Conservation (phyloP, 92 coral and sea anemone genomes). For the Porites evermanni region DNA sequence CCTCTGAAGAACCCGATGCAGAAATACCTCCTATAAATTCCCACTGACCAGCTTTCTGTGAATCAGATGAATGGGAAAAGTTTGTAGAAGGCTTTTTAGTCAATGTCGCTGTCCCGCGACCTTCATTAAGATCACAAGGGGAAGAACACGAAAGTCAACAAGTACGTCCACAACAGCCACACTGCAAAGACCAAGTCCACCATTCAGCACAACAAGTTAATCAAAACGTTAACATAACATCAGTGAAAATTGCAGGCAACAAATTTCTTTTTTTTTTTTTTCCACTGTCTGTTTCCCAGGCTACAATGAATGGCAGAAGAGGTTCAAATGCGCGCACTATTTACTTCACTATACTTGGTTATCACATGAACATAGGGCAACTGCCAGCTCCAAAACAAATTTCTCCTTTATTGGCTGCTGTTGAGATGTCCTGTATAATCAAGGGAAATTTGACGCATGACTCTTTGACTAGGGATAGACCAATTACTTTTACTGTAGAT, state of each 20-base stretch:
- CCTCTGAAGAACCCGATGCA: slow-evolving; percentile 13
- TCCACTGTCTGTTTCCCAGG: slow-evolving; percentile 20
- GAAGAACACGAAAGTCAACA: background rate
- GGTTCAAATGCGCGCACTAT: slow-evolving; percentile 6
- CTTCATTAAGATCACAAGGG: slow-evolving; percentile 6
- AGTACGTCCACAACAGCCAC: background rate
- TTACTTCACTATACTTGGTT: slow-evolving; percentile 12
- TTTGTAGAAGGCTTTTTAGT: background rate
- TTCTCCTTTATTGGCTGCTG: slow-evolving; percentile 11
- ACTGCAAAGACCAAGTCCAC: slow-evolving; percentile 8
- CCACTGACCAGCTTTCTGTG: background rate
- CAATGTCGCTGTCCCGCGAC: background rate
- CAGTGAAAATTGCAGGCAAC: slow-evolving; percentile 12
- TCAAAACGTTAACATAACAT: slow-evolving; percentile 16
- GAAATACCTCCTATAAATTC: slow-evolving; percentile 7
- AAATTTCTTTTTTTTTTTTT: slow-evolving; percentile 7
- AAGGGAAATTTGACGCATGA: slow-evolving; percentile 1
- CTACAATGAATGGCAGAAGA: slow-evolving; percentile 10
- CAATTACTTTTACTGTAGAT: slow-evolving; percentile 1
- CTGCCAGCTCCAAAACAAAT: slow-evolving; percentile 12
- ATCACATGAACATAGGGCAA: slow-evolving; percentile 1
- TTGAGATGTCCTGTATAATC: slow-evolving; percentile 7
- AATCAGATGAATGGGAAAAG: slow-evolving; percentile 17
- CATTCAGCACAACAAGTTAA: slow-evolving; percentile 16
- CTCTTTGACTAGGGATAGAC: slow-evolving; percentile 8